Conservation (phyloP, 1,140 invertebrate species). For the Oryctes rhinoceros region DNA sequence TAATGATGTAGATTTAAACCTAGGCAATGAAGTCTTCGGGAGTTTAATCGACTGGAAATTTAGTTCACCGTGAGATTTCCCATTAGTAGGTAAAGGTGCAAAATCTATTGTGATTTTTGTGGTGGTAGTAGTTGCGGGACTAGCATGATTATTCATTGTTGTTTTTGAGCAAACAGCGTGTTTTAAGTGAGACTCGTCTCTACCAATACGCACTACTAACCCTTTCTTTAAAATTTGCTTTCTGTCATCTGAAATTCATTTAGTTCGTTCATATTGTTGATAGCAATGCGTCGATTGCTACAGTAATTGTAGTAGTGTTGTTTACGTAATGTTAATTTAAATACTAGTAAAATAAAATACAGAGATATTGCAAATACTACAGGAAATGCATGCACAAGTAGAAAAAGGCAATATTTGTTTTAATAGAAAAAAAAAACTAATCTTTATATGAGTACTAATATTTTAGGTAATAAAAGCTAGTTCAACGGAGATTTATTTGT, state of each 20-base stretch:
- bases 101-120: constrained; percentile 62
- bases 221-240: constrained; percentile 60
- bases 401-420: constrained; percentile 43
- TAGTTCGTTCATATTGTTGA: constrained; percentile 5
- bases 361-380: not conserved
- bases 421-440: constrained; percentile 16
- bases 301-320: constrained; percentile 25
- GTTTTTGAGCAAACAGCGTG: constrained; percentile 57
- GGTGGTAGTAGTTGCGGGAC: constrained; percentile 55
- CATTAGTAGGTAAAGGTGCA: constrained; percentile 56
- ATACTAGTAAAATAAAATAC: constrained; percentile 10
- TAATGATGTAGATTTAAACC: constrained; percentile 60
- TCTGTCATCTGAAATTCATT: constrained; percentile 44
- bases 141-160: constrained; percentile 53
- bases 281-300: not conserved
- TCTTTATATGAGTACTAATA: not conserved
- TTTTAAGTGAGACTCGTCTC: constrained; percentile 53
- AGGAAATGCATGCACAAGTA: constrained; percentile 47
- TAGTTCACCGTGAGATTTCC: constrained; percentile 8
- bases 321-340: not conserved
- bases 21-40: constrained; percentile 49
- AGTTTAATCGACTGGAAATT: constrained; percentile 42
- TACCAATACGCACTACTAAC: constrained; percentile 59
- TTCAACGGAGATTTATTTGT: not conserved
- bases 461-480: not conserved